Conservation (phyloP, 2,888 invertebrate species). For the Hypsopygia costalis region DNA sequence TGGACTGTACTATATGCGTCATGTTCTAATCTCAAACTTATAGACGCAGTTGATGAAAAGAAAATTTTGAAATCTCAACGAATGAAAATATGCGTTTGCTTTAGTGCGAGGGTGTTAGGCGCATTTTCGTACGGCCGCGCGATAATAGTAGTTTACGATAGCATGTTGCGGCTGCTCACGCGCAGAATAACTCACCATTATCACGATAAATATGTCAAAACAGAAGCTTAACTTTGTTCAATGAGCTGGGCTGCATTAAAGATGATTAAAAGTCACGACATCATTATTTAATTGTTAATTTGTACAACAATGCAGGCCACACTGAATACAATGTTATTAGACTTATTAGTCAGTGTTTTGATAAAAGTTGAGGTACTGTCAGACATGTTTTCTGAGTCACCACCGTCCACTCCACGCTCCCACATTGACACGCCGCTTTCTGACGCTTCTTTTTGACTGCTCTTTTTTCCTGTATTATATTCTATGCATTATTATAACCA, state of each 20-base stretch:
- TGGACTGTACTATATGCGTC: too few species aligned
- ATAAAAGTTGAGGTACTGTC: too few species aligned
- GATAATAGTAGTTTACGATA: background rate
- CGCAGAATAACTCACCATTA: conserved; percentile 3
- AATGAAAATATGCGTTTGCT: background rate
- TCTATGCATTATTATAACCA: conserved; percentile 34
- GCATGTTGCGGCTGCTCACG: conserved; percentile 3
- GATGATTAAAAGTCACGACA: too few species aligned
- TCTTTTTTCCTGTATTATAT: conserved; percentile 48
- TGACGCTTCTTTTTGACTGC: conserved; percentile 53
- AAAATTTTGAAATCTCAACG: too few species aligned
- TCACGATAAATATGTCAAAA: conserved; percentile 1
- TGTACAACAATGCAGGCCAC: too few species aligned
- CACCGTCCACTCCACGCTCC: conserved; percentile 1
- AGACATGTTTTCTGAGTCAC: too few species aligned
- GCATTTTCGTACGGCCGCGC: background rate
- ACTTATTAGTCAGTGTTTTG: too few species aligned
- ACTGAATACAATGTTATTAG: too few species aligned
- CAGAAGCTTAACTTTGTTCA: background rate
- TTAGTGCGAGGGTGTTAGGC: background rate
- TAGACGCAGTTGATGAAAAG: too few species aligned
- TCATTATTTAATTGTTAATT: too few species aligned
- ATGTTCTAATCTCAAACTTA: too few species aligned
- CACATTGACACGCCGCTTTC: conserved; percentile 22
- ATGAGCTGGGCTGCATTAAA: too few species aligned